phyloP scores from a whole-genome alignment of 2,113 vertebrate genomes.

The Bubo bubo region DNA sequence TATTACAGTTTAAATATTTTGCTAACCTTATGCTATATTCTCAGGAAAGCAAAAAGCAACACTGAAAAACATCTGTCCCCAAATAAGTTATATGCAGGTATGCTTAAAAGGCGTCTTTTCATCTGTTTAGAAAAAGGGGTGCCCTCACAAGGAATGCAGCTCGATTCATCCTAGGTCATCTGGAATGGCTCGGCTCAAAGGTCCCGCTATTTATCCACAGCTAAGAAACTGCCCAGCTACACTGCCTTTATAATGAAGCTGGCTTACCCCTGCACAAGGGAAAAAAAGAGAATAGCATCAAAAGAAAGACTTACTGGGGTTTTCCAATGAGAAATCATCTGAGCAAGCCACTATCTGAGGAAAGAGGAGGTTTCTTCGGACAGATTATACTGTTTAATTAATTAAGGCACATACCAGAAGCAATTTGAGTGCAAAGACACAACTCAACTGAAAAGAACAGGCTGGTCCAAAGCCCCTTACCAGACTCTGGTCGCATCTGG shows the following conservation, averaged over 20 bases:
- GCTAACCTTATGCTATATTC: slow-evolving; percentile 23
- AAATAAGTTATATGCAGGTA: neutral
- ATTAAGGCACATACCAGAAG: neutral
- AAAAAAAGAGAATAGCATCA: neutral
- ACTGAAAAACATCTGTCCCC: slow-evolving; percentile 21
- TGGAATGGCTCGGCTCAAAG: neutral
- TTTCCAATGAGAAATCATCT: neutral
- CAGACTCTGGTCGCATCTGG: neutral
- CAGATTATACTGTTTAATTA: neutral
- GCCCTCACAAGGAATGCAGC: neutral
- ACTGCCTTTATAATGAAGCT: neutral
- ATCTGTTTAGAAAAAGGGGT: neutral
- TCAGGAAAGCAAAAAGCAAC: slow-evolving; percentile 13
- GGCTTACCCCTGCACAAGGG: neutral
- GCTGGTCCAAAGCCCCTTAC: neutral
- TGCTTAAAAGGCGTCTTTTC: neutral
- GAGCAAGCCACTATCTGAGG: neutral
- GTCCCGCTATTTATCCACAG: neutral
- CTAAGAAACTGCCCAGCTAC: neutral
- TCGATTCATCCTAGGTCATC: neutral
- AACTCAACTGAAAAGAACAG: neutral
- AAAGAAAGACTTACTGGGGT: neutral
- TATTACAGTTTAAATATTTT: slow-evolving; percentile 41
- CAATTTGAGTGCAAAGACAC: neutral
- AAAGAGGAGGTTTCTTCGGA: neutral